Base-by-base conservation (phyloP, 2,888 invertebrate species). In the Nemotelus pantherinus region DNA sequence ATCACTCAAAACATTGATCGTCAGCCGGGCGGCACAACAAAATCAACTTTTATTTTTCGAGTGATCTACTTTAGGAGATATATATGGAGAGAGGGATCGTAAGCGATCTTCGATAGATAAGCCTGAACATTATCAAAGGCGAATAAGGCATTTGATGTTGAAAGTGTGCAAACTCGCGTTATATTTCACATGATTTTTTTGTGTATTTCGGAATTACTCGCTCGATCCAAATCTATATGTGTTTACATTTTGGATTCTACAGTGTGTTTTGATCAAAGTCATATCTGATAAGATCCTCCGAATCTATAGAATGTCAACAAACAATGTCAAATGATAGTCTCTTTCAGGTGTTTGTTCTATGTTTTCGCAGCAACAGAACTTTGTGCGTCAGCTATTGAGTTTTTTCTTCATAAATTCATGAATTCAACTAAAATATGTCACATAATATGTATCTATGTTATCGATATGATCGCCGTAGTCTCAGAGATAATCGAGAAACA, bases 41-140 rank as follows among this genome's bases (percentile, higher is more conserved):
- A 25, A 25, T 25, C 25, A 25, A 25, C 25, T 25, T 25, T 67
- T 47, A 6, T n/a, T 67, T 67, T n/a, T n/a, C 10, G n/a, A 25
- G 43, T 47, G 45, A 67, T 67, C 67, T 67, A 44, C 6, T 5
- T 64, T 64, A 7, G 43, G 44, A 25, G 44, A 64, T 64, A 64
- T 5, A 45, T 10, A n/a, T 68, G 41, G 25, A 3, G 50, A 53
- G 3, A 44, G 41, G 50, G 68, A 68, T 50, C 68, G 50, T 39
- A 3, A 63, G 41, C 6, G 68, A 68, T 68, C 68, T 68, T 68
- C 68, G 2, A 50, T 25, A 50, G 68, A 68, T 68, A 68, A 68
- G 68, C 5, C 9, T 39, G 39, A 58, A n/a, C 10, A 43, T 64
- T 39, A 68, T 68, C 50, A 47, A 25, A 25, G 25, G 25, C 25